Conservation (phyloP, 2,888 invertebrate genomes). For the Ochropleura leucogaster region DNA sequence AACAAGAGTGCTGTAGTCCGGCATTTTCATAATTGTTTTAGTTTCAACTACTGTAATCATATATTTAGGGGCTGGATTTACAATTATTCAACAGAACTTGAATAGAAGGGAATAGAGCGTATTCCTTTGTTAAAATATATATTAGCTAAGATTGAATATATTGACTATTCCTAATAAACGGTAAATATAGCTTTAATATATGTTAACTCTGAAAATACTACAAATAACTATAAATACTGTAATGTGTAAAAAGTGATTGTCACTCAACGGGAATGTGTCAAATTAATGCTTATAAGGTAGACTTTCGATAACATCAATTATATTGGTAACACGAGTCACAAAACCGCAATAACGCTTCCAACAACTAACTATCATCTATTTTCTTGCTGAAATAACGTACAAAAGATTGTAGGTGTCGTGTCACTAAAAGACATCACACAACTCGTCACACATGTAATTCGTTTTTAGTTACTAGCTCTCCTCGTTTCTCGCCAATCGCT, state of each 20-base stretch:
- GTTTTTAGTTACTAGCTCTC: not conserved
- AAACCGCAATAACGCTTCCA: not conserved
- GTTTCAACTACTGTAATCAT: not conserved
- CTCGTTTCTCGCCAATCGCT: not conserved
- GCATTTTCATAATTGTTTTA: not conserved
- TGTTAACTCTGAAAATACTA: not conserved
- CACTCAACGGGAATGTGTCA: constrained; percentile 3
- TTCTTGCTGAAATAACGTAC: not conserved
- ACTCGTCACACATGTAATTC: not conserved
- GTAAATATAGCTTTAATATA: not conserved
- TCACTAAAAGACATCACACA: not conserved
- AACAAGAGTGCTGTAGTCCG: not conserved
- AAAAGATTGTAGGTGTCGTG: not conserved
- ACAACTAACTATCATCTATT: not conserved
- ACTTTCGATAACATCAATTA: not conserved
- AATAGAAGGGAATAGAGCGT: not conserved
- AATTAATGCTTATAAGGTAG: not conserved
- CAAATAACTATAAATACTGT: not conserved
- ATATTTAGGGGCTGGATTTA: not conserved
- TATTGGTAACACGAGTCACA: not conserved
- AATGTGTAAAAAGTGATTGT: not conserved
- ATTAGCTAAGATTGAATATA: not conserved
- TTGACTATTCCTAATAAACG: not conserved
- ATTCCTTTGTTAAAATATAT: not conserved
- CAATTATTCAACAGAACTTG: constrained; percentile 9